These are phyloP conservation scores for Agrilus cyanescens DNA, from an alignment of 2,888 invertebrate genomes.

Conservation along the genomic window DNA sequence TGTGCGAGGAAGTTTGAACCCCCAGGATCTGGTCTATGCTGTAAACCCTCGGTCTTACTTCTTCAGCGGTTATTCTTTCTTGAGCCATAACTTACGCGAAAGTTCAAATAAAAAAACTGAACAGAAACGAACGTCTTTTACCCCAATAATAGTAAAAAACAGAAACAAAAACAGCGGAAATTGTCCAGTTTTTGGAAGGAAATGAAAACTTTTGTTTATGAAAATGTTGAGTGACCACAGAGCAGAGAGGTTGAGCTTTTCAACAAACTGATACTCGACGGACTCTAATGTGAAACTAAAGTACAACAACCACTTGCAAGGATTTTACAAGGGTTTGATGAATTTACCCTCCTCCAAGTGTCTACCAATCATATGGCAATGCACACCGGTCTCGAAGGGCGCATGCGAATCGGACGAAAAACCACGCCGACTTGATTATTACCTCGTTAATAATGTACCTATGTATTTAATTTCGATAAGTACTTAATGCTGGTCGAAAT, in stretches of 20 bases:
- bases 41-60: slow-evolving; percentile 31
- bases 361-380: slow-evolving; percentile 8
- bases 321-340: slow-evolving; percentile 16
- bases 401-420: slow-evolving; percentile 22
- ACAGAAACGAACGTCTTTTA: background rate
- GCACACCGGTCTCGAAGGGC: slow-evolving; percentile 10
- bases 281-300: too few relatives aligned
- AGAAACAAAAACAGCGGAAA: too few relatives aligned
- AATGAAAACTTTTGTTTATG: too few relatives aligned
- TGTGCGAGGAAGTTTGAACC: slow-evolving; percentile 20
- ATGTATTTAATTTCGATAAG: background rate
- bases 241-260: too few relatives aligned
- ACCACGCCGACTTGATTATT: slow-evolving; percentile 29
- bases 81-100: slow-evolving; percentile 20
- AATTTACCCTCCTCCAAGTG: slow-evolving; percentile 10
- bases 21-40: slow-evolving; percentile 37
- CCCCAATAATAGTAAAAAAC: too few relatives aligned
- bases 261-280: too few relatives aligned
- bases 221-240: too few relatives aligned
- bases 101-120: slow-evolving; percentile 3
- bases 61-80: slow-evolving; percentile 23
- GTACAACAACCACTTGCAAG: slow-evolving; percentile 21
- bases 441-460: slow-evolving; percentile 15
- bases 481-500: too few relatives aligned
- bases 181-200: too few relatives aligned